Conservation (phyloP, 2,113 vertebrate species). For the Camarhynchus parvulus region DNA sequence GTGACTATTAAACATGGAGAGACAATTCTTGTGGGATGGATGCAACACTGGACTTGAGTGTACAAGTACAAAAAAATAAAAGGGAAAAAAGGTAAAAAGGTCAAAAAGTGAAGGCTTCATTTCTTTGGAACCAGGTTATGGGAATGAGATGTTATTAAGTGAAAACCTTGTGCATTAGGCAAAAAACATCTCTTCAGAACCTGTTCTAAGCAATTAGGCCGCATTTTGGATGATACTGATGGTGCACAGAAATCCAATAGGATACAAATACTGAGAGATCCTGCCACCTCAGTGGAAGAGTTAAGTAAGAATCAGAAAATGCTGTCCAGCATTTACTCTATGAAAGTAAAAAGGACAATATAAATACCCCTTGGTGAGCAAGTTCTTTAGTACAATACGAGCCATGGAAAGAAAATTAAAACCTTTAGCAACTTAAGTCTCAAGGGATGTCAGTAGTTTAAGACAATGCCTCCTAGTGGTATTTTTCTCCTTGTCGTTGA, state of each 20-base stretch:
- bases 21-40: neutral
- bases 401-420: neutral
- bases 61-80: neutral
- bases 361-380: neutral
- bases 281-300: neutral
- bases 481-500: neutral
- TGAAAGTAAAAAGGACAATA: neutral
- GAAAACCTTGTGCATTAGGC: neutral
- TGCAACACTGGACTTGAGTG: neutral
- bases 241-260: neutral
- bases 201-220: neutral
- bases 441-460: neutral
- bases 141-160: neutral
- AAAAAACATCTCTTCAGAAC: neutral
- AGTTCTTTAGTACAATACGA: neutral
- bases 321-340: neutral
- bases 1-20: neutral
- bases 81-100: accelerated
- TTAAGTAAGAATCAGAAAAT: neutral
- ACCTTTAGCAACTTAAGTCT: neutral
- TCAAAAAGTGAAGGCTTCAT: neutral
- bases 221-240: neutral
- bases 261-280: neutral
- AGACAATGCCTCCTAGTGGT: neutral
- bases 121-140: neutral